Conservation (phyloP, 2,888 invertebrate species). For the Cyclophora albipunctata region DNA sequence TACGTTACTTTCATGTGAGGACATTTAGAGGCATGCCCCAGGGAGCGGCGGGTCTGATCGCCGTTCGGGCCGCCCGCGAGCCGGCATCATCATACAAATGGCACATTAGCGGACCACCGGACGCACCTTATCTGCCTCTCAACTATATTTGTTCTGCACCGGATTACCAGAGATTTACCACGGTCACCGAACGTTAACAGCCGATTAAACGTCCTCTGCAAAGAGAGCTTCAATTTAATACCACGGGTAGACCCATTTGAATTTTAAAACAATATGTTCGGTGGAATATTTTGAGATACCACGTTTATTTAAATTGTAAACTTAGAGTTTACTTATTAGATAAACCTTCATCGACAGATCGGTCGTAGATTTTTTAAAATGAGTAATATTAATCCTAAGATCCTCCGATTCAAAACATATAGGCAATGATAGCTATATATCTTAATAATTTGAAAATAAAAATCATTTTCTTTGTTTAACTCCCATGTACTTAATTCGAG, state of each 20-base stretch:
- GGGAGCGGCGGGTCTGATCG: slow-evolving; percentile 15
- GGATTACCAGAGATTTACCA: slow-evolving; percentile 72
- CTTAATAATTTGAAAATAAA: too few relatives aligned
- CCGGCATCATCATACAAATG: slow-evolving; percentile 71
- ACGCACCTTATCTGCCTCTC: slow-evolving; percentile 71
- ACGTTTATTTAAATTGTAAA: slow-evolving; percentile 10
- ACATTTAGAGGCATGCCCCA: slow-evolving; percentile 32
- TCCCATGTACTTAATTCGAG: too few relatives aligned
- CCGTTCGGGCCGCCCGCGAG: slow-evolving; percentile 26
- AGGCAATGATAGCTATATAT: too few relatives aligned
- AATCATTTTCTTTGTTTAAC: too few relatives aligned
- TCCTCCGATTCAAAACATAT: too few relatives aligned
- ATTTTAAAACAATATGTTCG: slow-evolving; percentile 39
- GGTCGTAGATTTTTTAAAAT: too few relatives aligned
- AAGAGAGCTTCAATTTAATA: slow-evolving; percentile 64
- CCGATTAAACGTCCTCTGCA: slow-evolving; percentile 67
- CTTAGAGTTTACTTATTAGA: background rate
- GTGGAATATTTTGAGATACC: slow-evolving; percentile 25
- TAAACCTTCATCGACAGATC: background rate
- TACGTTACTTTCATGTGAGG: slow-evolving; percentile 32
- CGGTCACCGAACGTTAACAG: slow-evolving; percentile 62
- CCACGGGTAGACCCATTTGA: slow-evolving; percentile 33
- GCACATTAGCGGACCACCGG: slow-evolving; percentile 64
- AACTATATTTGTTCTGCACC: slow-evolving; percentile 70
- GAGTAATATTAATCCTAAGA: too few relatives aligned